Evolutionary conservation across 2,797 vertebrate species (phyloP), one percentile per base, ranked within the genome.

Genomic region (Platalea minor): DNA sequence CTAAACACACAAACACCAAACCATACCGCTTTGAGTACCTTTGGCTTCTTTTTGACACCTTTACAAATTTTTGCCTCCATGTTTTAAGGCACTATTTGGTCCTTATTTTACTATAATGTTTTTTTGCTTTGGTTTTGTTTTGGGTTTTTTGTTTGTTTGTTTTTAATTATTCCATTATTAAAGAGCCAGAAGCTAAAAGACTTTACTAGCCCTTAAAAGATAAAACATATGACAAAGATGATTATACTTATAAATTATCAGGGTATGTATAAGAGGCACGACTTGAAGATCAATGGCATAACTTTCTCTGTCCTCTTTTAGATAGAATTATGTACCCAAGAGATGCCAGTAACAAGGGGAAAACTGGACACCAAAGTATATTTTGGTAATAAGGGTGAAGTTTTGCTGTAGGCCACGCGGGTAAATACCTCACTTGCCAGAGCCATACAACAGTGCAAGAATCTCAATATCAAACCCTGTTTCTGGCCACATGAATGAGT

Each of bases 241-340:
- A 65, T 18, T 46, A n/a, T 29, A 37, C 5, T 79, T 48, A 5
- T 6, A 80, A 87, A 35, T 17, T 33, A 83, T 26, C 11, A 51
- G 15, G 5, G 6, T 35, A 60, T 1, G 5, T 24, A 3, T 33
- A 81, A 51, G 12, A 69, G 7, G 8, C 13, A 50, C 11, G 3
- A 64, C 41, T 73, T 60, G 6, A 86, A 84, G 35, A 87, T 54
- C 16, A 14, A 53, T 5, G 2, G 18, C 5, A n/a, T 31, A 67
- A 74, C 7, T n/a, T 69, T 8, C 19, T 70, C 51, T 73, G 12
- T 37, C 24, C 13, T n/a, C 7, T 65, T 80, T 61, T 25, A 70
- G 11, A 60, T 0, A 46, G 13, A 85, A 35, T n/a, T 57, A 48
- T 0, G 5, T 24, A 65, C 3, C 7, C 24, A 80, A 80, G 5